phyloP scores from a whole-genome alignment of 2,888 invertebrate species.

The Drosophila sordidapex region DNA sequence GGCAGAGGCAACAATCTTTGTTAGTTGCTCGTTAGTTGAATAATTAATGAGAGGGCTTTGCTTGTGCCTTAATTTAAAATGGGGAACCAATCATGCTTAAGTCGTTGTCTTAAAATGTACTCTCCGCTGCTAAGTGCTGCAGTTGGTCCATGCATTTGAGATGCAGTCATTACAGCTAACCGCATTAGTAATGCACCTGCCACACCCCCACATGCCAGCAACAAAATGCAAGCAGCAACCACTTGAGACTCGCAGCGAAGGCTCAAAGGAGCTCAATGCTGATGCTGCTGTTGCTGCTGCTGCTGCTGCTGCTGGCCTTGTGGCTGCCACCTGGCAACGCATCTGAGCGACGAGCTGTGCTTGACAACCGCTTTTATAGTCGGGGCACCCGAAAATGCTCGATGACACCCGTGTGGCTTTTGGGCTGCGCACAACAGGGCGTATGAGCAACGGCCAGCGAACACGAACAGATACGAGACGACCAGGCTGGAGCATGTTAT shows the following conservation, averaged over 20 bases:
- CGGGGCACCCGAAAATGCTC: constrained; percentile 26
- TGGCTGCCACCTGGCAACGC: constrained; percentile 72
- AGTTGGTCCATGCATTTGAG: constrained; percentile 55
- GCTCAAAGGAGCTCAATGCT: constrained; percentile 28
- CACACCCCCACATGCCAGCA: neutral
- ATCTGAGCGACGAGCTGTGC: constrained; percentile 69
- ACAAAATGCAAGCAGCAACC: constrained; percentile 51
- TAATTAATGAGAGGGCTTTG: neutral
- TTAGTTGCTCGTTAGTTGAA: neutral
- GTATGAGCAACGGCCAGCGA: constrained; percentile 64
- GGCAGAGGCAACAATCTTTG: neutral
- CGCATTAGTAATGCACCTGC: constrained; percentile 47
- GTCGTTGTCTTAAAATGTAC: constrained; percentile 6
- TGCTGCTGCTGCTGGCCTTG: constrained; percentile 47
- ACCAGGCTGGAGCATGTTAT: neutral
- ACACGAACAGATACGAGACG: constrained; percentile 34
- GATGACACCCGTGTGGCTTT: constrained; percentile 39
- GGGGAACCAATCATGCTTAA: constrained; percentile 32
- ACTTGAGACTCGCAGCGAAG: constrained; percentile 53
- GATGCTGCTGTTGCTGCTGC: neutral
- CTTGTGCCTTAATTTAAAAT: constrained; percentile 1
- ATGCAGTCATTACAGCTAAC: constrained; percentile 63
- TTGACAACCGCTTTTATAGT: constrained; percentile 77
- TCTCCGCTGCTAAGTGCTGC: constrained; percentile 51
- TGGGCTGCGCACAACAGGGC: constrained; percentile 73